A percentile compares a stretch with the other conserved stretches of the same genome.
Conservation (phyloP, 2,797 vertebrate genomes). For the Pteronotus mesoamericanus region DNA sequence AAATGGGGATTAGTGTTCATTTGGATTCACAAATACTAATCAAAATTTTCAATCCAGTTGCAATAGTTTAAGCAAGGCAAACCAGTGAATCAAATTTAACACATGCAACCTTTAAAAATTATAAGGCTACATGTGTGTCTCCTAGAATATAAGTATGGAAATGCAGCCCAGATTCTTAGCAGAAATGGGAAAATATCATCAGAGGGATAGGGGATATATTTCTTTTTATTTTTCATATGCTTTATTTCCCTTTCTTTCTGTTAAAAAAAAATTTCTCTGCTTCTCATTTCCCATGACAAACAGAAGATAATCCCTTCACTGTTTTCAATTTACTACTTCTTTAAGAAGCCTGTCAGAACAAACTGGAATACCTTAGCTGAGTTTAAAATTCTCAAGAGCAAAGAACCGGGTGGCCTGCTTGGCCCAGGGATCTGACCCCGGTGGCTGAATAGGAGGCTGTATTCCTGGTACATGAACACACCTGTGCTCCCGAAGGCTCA, state of each 20-base stretch:
- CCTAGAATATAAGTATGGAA: neutral
- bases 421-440: neutral
- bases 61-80: neutral
- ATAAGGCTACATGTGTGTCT: neutral
- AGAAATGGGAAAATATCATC: neutral
- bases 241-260: neutral
- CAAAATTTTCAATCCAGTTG: neutral
- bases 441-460: fast-evolving
- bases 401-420: neutral
- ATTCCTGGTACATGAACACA: neutral
- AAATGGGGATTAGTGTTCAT: neutral
- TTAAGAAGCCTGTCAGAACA: neutral
- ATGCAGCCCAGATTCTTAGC: neutral
- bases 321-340: neutral
- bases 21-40: neutral
- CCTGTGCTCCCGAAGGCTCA: neutral
- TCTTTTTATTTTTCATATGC: neutral
- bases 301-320: neutral
- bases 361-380: neutral
- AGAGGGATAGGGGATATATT: neutral
- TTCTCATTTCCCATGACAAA: neutral
- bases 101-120: neutral
- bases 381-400: neutral
- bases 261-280: neutral
- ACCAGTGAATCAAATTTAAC: neutral